Evolutionary conservation across 2,797 vertebrate species (phyloP).

Genomic region (Rhabdophis nuchalis): DNA sequence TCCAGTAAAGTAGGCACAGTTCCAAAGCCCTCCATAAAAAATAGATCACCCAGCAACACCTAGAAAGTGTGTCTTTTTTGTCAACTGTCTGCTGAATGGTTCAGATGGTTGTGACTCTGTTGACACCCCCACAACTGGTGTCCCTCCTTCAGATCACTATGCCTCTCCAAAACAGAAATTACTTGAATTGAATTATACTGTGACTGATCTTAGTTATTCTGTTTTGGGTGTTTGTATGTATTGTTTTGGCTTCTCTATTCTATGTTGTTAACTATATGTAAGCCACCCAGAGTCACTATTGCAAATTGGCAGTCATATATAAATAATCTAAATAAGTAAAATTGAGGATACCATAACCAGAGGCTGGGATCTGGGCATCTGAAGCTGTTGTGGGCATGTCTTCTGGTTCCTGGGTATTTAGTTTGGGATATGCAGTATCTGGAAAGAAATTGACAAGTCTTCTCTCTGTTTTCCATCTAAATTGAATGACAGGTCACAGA

Average conservation of each 20-base stretch:
- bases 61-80: not conserved
- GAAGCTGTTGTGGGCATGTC: not conserved
- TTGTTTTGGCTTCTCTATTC: not conserved
- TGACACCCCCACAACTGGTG: not conserved
- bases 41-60: not conserved
- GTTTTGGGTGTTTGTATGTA: not conserved
- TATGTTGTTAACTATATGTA: not conserved
- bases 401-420: not conserved
- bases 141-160: not conserved
- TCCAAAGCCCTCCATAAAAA: not conserved
- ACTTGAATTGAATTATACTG: not conserved
- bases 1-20: not conserved
- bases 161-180: not conserved
- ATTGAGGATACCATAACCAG: not conserved
- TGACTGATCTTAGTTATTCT: not conserved
- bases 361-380: not conserved
- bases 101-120: not conserved
- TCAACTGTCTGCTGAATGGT: not conserved
- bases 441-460: not conserved
- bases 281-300: not conserved
- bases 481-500: not conserved
- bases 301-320: not conserved
- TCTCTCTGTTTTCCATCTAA: not conserved
- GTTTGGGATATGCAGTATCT: not conserved
- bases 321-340: not conserved